Evolutionary conservation across 2,888 invertebrate genomes (phyloP).

Genomic region (Drosophila limbata): DNA sequence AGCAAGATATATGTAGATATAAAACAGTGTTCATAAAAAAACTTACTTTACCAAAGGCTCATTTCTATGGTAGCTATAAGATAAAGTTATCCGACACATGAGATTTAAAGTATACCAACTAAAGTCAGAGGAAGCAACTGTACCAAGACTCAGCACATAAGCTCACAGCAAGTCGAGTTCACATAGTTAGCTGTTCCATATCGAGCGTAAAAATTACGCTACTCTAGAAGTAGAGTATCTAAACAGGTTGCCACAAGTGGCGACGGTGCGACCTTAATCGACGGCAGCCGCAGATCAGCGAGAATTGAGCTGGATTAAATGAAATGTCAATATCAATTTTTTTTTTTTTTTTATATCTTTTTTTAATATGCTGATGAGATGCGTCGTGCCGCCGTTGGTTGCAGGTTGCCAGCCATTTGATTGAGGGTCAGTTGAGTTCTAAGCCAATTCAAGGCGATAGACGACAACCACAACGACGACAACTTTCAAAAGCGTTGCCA

Average conservation of each 20-base stretch:
- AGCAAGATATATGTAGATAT: no score
- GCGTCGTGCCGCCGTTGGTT: constrained; percentile 17
- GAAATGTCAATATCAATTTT: constrained; percentile 73
- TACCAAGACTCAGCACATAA: neutral
- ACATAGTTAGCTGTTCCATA: neutral
- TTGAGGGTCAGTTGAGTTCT: constrained; percentile 42
- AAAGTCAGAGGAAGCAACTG: neutral
- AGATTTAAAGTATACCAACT: neutral
- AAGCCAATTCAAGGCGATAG: constrained; percentile 46
- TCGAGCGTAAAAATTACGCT: neutral
- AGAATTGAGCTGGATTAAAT: constrained; percentile 69
- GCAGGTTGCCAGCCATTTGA: constrained; percentile 34
- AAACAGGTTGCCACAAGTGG: constrained; percentile 17
- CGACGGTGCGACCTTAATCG: constrained; percentile 35
- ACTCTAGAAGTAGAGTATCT: neutral
- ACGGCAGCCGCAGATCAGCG: constrained; percentile 33
- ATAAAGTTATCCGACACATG: neutral
- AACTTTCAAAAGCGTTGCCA: constrained; percentile 48
- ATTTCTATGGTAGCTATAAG: neutral
- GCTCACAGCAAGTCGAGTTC: neutral
- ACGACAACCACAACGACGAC: constrained; percentile 32
- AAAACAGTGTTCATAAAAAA: neutral
- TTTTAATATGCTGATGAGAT: constrained; percentile 15
- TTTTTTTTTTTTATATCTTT: neutral
- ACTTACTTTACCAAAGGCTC: no score